Evolutionary conservation across 2,888 invertebrate species (phyloP).

Genomic region (Timema podura): DNA sequence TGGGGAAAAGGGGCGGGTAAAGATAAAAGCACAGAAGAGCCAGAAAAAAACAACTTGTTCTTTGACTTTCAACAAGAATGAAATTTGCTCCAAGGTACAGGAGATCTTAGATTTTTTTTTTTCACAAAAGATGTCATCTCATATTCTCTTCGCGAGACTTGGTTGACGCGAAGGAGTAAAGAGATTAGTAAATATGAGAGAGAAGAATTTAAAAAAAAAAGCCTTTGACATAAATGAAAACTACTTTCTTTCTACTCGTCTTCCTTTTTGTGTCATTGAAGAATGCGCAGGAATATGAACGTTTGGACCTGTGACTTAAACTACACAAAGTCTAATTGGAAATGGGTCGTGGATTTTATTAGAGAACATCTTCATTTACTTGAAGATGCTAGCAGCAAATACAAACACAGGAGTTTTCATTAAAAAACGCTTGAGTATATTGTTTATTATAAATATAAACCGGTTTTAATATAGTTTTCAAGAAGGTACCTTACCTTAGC

Average conservation of each 20-base stretch:
- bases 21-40: no score
- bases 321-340: conserved; percentile 9
- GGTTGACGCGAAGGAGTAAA: conserved; percentile 4
- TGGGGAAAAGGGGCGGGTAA: no score
- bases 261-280: no score
- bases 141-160: conserved; percentile 1
- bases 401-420: conserved; percentile 2
- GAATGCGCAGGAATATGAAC: no score
- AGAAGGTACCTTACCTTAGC: no score
- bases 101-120: conserved; percentile 11
- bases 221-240: conserved; percentile 12
- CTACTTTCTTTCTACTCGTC: not conserved
- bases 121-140: conserved; percentile 9
- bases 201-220: no score
- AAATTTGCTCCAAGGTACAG: conserved; percentile 14
- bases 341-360: conserved; percentile 8
- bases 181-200: conserved; percentile 16
- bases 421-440: no score
- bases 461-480: no score
- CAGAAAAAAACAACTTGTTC: no score
- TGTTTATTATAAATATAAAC: no score
- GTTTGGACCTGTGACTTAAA: no score
- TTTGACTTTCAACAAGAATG: conserved; percentile 16
- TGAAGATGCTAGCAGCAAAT: not conserved
- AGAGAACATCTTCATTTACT: not conserved